phyloP scores from a whole-genome alignment of 2,113 vertebrate genomes.

The Pontoporia blainvillei region DNA sequence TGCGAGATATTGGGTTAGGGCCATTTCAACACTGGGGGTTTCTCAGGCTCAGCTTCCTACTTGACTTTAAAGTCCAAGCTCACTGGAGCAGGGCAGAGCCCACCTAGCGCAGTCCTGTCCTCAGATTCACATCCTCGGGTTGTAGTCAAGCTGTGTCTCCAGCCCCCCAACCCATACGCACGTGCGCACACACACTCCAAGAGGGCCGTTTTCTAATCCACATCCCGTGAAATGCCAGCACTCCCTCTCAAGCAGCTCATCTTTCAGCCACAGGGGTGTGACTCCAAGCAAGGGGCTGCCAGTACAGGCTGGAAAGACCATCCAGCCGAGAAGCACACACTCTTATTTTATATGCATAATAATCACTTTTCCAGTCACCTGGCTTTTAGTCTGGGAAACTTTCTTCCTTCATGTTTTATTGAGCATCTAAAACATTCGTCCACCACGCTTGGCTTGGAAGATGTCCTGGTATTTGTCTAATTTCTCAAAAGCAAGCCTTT shows the following conservation, averaged over 20 bases:
- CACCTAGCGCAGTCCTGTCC: neutral
- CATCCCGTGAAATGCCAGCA: neutral
- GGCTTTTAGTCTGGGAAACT: neutral
- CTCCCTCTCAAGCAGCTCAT: neutral
- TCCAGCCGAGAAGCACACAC: neutral
- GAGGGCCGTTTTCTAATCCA: constrained; percentile 1
- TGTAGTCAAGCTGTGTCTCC: neutral
- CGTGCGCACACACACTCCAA: neutral
- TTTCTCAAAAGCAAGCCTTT: neutral
- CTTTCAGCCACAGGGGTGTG: neutral
- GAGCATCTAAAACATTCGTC: neutral
- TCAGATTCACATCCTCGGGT: constrained; percentile 24
- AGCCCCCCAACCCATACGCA: rapidly evolving
- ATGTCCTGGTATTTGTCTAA: neutral
- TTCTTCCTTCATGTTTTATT: neutral
- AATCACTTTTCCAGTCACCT: neutral
- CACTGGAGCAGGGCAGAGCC: constrained; percentile 28
- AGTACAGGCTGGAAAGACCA: neutral
- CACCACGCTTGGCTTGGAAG: neutral
- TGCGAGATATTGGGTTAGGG: neutral
- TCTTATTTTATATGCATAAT: neutral
- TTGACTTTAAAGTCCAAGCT: neutral
- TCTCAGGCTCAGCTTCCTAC: neutral
- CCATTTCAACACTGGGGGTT: neutral
- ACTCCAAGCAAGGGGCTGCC: neutral